A percentile compares a stretch with the other conserved stretches of the same genome.
phyloP scores from a whole-genome alignment of 2,888 invertebrate genomes.

The Erebia ligea region DNA sequence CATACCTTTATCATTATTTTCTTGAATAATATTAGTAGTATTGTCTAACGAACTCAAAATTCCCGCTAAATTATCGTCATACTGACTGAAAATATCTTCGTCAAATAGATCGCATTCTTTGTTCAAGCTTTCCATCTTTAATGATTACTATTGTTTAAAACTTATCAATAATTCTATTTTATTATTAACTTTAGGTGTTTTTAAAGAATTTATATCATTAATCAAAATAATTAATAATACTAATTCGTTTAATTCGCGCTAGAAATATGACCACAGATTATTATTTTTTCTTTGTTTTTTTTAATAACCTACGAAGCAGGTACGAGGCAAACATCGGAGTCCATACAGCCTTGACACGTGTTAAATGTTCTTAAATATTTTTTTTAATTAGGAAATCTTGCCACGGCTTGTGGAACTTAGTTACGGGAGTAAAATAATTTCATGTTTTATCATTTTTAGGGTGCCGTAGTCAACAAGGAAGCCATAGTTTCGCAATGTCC shows the following conservation, averaged over 20 bases:
- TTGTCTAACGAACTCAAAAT: slow-evolving; percentile 8
- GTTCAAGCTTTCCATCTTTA: slow-evolving; percentile 26
- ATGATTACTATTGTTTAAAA: background rate
- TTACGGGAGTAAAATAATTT: too few species aligned
- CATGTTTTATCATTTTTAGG: too few species aligned
- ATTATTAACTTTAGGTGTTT: background rate
- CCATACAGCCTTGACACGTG: background rate
- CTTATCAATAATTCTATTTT: background rate
- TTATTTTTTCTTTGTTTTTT: background rate
- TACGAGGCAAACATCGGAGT: background rate
- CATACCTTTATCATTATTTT: slow-evolving; percentile 22
- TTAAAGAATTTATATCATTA: background rate
- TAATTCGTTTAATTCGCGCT: background rate
- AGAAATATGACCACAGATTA: background rate
- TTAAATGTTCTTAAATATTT: background rate
- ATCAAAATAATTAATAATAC: background rate
- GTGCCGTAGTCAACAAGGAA: too few species aligned
- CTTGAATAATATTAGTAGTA: background rate
- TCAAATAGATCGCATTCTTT: slow-evolving; percentile 43
- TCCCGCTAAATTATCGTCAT: slow-evolving; percentile 54
- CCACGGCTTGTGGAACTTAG: too few species aligned
- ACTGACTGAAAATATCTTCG: slow-evolving; percentile 55
- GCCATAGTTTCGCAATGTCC: too few species aligned
- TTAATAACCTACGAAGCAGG: background rate
- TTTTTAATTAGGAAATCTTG: background rate